Conservation (phyloP, 2,888 invertebrate genomes). For the Luperina testacea region DNA sequence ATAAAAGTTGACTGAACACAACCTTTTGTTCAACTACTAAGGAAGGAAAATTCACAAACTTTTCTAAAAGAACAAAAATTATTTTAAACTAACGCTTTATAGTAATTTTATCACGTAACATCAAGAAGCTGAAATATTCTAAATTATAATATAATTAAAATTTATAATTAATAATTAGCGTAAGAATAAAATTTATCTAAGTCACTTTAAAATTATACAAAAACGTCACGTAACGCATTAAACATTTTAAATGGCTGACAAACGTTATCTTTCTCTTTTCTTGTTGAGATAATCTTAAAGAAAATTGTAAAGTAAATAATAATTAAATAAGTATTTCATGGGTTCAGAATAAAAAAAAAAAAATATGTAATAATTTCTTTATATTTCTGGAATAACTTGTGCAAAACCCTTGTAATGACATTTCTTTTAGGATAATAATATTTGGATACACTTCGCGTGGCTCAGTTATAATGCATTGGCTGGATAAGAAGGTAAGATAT, state of each 20-base stretch:
- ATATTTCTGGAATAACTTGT: slow-evolving; percentile 35
- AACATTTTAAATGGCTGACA: slow-evolving; percentile 51
- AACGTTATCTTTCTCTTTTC: slow-evolving; percentile 37
- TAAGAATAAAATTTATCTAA: slow-evolving; percentile 63
- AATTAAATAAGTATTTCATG: slow-evolving; percentile 9
- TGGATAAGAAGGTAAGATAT: slow-evolving; percentile 15
- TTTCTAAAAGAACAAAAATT: slow-evolving; percentile 55
- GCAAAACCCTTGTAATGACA: slow-evolving; percentile 33
- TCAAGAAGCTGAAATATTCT: slow-evolving; percentile 83
- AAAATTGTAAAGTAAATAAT: no score
- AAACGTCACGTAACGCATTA: slow-evolving; percentile 55
- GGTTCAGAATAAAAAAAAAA: slow-evolving; percentile 8
- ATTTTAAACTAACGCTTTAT: slow-evolving; percentile 83
- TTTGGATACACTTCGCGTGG: slow-evolving; percentile 30
- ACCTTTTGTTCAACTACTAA: no score
- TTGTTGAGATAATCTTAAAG: slow-evolving; percentile 42
- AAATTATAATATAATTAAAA: slow-evolving; percentile 82
- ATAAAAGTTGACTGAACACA: background rate
- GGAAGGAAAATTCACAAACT: slow-evolving; percentile 13
- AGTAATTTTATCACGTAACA: slow-evolving; percentile 79
- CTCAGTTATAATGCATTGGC: slow-evolving; percentile 2
- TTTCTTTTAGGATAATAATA: slow-evolving; percentile 41
- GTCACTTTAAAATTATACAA: slow-evolving; percentile 60
- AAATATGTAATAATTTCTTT: slow-evolving; percentile 21
- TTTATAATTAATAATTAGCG: slow-evolving; percentile 63